phyloP scores from a whole-genome alignment of 2,797 vertebrate species.

The Thunnus albacares region DNA sequence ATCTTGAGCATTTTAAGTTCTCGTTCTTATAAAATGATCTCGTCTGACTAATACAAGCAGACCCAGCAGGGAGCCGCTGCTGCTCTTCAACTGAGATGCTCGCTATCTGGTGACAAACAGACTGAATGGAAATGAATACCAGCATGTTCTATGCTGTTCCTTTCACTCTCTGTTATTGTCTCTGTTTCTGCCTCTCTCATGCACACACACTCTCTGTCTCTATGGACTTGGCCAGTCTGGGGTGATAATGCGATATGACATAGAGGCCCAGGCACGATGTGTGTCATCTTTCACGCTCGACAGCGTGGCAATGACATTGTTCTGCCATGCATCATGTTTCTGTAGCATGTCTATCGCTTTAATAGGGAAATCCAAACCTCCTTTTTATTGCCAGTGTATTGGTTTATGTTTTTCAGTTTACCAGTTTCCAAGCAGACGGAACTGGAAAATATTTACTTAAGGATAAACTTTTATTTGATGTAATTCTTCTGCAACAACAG shows the following conservation, averaged over 20 bases:
- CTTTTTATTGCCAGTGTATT: neutral
- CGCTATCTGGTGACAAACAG: conserved; percentile 62
- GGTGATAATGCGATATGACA: conserved; percentile 79
- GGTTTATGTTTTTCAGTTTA: neutral
- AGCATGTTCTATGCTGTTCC: conserved; percentile 73
- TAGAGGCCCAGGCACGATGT: conserved; percentile 67
- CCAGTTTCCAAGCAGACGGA: neutral
- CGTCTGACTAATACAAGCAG: conserved; percentile 46
- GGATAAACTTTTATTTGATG: conserved; percentile 39
- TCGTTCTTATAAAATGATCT: conserved; percentile 40
- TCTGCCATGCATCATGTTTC: conserved; percentile 61
- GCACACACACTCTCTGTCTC: conserved; percentile 45
- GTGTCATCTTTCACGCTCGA: conserved; percentile 79
- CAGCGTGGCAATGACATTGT: conserved; percentile 64
- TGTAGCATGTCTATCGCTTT: conserved; percentile 54
- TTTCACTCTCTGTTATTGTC: conserved; percentile 70
- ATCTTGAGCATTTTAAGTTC: conserved; percentile 24
- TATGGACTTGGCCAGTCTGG: conserved; percentile 59
- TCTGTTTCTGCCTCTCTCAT: conserved; percentile 45
- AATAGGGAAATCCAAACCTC: conserved; percentile 31
- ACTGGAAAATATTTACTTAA: conserved; percentile 28
- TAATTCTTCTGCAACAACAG: conserved; percentile 32
- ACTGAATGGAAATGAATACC: conserved; percentile 69
- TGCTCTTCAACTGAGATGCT: conserved; percentile 41
- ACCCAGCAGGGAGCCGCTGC: conserved; percentile 48